Evolutionary conservation across 1,140 invertebrate species (phyloP).

Genomic region (Psix sp.): DNA sequence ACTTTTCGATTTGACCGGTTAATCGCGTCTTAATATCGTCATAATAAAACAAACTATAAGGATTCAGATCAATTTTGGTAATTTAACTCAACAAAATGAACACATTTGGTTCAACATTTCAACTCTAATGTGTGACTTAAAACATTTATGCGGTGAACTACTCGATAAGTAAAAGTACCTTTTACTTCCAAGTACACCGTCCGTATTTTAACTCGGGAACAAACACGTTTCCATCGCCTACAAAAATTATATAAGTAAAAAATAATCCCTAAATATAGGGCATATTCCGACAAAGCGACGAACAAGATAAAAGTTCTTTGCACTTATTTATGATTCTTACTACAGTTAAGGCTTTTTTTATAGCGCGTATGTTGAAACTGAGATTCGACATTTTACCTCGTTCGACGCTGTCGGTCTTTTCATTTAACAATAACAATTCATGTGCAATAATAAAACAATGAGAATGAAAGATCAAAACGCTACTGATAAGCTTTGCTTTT

Average conservation of each 20-base stretch:
- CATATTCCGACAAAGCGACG: slow-evolving; percentile 17
- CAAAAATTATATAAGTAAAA: slow-evolving; percentile 57
- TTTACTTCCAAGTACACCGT: slow-evolving; percentile 60
- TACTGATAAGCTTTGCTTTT: slow-evolving; percentile 12
- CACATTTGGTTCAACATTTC: slow-evolving; percentile 10
- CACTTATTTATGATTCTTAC: slow-evolving; percentile 7
- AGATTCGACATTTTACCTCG: slow-evolving; percentile 36
- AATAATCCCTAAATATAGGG: slow-evolving; percentile 35
- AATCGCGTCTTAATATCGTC: too few relatives aligned
- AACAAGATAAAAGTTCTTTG: slow-evolving; percentile 41
- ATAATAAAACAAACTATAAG: too few relatives aligned
- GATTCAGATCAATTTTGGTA: too few relatives aligned
- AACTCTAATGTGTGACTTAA: slow-evolving; percentile 39
- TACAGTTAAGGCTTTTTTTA: slow-evolving; percentile 21
- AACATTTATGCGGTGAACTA: slow-evolving; percentile 56
- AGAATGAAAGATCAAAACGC: slow-evolving; percentile 12
- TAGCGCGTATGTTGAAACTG: slow-evolving; percentile 17
- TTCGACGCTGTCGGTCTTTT: slow-evolving; percentile 27
- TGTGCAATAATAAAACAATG: slow-evolving; percentile 27
- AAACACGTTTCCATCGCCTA: slow-evolving; percentile 56
- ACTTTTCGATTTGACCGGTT: too few relatives aligned
- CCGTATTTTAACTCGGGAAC: slow-evolving; percentile 57
- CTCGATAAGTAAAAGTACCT: slow-evolving; percentile 62
- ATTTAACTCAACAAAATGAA: too few relatives aligned
- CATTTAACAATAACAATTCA: slow-evolving; percentile 30